These are phyloP conservation scores for Pentamera pediparva DNA, from an alignment of 53 echinoderm and acorn worm species.

Conservation along the genomic window DNA sequence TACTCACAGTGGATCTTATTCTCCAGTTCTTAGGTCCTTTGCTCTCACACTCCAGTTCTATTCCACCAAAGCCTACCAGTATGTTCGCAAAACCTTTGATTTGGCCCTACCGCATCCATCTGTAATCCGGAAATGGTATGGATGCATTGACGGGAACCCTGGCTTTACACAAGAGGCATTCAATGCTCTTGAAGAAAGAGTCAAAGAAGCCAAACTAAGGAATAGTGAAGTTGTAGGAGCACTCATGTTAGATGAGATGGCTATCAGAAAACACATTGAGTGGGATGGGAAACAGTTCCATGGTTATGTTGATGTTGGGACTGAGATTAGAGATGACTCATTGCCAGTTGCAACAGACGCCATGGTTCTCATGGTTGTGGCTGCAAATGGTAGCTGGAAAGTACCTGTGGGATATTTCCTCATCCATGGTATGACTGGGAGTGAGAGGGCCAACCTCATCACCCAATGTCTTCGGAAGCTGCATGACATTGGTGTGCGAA, in stretches of 20 bases:
- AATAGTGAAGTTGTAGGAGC: conserved; percentile 28
- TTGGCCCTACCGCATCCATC: conserved; percentile 41
- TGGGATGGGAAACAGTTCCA: conserved; percentile 33
- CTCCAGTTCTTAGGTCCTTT: conserved; percentile 41
- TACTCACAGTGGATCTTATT: background rate
- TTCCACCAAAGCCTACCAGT: conserved; percentile 50
- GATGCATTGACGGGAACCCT: conserved; percentile 23
- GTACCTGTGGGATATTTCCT: conserved; percentile 35
- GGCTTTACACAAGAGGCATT: conserved; percentile 48
- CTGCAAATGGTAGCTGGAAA: conserved; percentile 37
- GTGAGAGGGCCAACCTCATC: conserved; percentile 7
- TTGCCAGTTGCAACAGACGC: conserved; percentile 27
- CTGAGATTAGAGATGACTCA: conserved; percentile 19
- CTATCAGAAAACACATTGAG: conserved; percentile 46
- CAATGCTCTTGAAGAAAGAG: conserved; percentile 29
- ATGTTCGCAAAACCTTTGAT: conserved; percentile 44
- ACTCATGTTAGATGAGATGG: conserved; percentile 65
- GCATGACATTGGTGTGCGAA: conserved; percentile 3
- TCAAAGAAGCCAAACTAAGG: background rate
- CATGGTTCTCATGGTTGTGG: conserved; percentile 48
- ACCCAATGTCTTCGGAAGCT: background rate
- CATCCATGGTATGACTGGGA: conserved; percentile 44
- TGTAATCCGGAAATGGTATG: conserved; percentile 44
- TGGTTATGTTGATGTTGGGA: conserved; percentile 50
- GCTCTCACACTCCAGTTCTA: conserved; percentile 68